A percentile compares a stretch with the other conserved stretches of the same genome.
phyloP scores from a whole-genome alignment of 2,888 invertebrate genomes.

The Apamea sordens region DNA sequence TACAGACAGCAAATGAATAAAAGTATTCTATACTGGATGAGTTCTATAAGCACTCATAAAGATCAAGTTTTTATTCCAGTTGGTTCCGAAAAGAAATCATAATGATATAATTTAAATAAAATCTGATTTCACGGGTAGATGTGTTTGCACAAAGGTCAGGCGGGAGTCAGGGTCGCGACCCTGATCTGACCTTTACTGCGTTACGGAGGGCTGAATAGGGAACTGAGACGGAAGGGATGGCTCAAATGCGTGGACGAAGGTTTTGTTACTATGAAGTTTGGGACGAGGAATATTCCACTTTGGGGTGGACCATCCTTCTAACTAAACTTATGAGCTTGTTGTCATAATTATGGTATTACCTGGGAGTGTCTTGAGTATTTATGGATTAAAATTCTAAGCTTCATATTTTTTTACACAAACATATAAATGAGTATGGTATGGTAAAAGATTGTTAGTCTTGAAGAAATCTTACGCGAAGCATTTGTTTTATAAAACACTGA shows the following conservation, averaged over 20 bases:
- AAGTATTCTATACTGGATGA: neutral
- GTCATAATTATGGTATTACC: neutral
- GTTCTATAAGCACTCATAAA: neutral
- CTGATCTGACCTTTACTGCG: slow-evolving; percentile 55
- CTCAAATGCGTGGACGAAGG: slow-evolving; percentile 23
- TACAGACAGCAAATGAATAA: neutral
- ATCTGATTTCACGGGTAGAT: slow-evolving; percentile 17
- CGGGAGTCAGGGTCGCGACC: slow-evolving; percentile 35
- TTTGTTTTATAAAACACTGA: neutral
- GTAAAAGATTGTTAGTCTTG: neutral
- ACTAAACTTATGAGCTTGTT: neutral
- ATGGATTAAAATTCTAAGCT: neutral
- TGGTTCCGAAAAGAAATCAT: neutral
- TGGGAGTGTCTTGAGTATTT: neutral
- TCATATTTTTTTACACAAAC: neutral
- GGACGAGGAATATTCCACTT: neutral
- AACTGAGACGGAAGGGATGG: slow-evolving; percentile 35
- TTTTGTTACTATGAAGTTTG: slow-evolving; percentile 11
- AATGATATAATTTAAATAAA: slow-evolving; percentile 16
- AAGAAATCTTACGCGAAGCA: neutral
- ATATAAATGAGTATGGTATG: no score
- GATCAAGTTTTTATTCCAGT: slow-evolving; percentile 14
- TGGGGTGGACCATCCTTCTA: neutral
- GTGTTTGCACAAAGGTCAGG: slow-evolving; percentile 46
- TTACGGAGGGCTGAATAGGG: slow-evolving; percentile 22